Percentiles rank a stretch among this genome's conserved stretches.
Evolutionary conservation across 2,888 invertebrate species (phyloP).

Genomic region (Crepidodera aurea): DNA sequence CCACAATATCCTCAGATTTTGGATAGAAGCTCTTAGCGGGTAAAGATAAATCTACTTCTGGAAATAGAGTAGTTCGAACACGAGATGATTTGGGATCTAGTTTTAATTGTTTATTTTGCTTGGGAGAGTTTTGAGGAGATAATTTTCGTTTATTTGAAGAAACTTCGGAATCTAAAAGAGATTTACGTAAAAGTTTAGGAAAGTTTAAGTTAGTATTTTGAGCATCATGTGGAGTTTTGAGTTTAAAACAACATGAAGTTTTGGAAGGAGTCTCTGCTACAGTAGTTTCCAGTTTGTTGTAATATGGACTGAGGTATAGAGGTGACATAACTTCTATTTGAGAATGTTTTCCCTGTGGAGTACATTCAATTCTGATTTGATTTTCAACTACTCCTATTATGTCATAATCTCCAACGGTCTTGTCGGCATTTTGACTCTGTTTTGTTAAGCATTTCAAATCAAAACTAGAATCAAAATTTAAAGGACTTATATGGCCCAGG

Average conservation of each 20-base stretch:
- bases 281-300: constrained; percentile 16
- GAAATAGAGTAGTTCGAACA: constrained; percentile 58
- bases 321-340: constrained; percentile 45
- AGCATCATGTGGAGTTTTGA: constrained; percentile 59
- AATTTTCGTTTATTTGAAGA: constrained; percentile 42
- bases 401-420: constrained; percentile 42
- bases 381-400: constrained; percentile 44
- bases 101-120: constrained; percentile 38
- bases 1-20: constrained; percentile 53
- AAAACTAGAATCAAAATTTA: constrained; percentile 57
- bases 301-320: constrained; percentile 44
- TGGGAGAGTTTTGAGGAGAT: constrained; percentile 41
- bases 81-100: constrained; percentile 51
- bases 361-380: constrained; percentile 25
- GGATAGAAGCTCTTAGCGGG: constrained; percentile 68
- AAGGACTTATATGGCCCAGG: constrained; percentile 67
- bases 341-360: constrained; percentile 35
- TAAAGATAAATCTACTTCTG: constrained; percentile 59
- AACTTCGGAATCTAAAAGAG: constrained; percentile 47
- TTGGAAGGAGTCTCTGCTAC: constrained; percentile 46
- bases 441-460: constrained; percentile 29
- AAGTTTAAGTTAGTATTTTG: constrained; percentile 48
- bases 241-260: constrained; percentile 51
- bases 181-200: constrained; percentile 55
- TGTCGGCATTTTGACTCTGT: constrained; percentile 23